Conservation (phyloP, 2,888 invertebrate species). For the Lasioglossum villosulum region DNA sequence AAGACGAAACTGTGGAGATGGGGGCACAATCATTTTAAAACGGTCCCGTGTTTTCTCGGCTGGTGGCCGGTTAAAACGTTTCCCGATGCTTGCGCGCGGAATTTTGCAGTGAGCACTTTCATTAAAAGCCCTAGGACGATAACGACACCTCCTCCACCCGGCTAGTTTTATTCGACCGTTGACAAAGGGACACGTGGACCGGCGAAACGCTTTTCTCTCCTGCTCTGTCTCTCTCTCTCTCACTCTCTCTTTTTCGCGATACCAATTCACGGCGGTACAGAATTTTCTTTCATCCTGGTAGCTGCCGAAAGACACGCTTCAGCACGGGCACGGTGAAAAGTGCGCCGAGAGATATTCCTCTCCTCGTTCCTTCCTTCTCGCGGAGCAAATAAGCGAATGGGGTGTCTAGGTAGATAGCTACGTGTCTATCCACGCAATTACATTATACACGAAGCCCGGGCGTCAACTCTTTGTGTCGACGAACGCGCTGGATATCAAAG, state of each 20-base stretch:
- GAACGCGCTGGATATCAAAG: slow-evolving; percentile 67
- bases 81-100: slow-evolving; percentile 52
- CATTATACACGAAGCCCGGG: slow-evolving; percentile 61
- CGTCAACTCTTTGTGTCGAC: slow-evolving; percentile 64
- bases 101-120: slow-evolving; percentile 63
- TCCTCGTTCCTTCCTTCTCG: slow-evolving; percentile 25
- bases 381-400: slow-evolving; percentile 49
- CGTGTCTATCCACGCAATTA: slow-evolving; percentile 65
- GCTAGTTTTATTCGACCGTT: slow-evolving; percentile 47
- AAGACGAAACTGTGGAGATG: slow-evolving; percentile 22
- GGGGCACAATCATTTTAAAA: slow-evolving; percentile 52
- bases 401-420: slow-evolving; percentile 30
- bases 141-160: slow-evolving; percentile 46
- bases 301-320: slow-evolving; percentile 24
- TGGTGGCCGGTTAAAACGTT: slow-evolving; percentile 54
- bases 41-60: slow-evolving; percentile 49
- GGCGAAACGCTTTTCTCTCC: slow-evolving; percentile 26
- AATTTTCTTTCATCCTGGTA: slow-evolving; percentile 59
- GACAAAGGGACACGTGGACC: slow-evolving; percentile 60
- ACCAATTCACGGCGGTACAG: slow-evolving; percentile 40
- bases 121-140: slow-evolving; percentile 58
- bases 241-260: slow-evolving; percentile 8
- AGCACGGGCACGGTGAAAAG: slow-evolving; percentile 18
- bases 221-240: background rate
- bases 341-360: slow-evolving; percentile 6